Conservation (phyloP, 2,888 invertebrate species). For the Philopedon plagiatum region DNA sequence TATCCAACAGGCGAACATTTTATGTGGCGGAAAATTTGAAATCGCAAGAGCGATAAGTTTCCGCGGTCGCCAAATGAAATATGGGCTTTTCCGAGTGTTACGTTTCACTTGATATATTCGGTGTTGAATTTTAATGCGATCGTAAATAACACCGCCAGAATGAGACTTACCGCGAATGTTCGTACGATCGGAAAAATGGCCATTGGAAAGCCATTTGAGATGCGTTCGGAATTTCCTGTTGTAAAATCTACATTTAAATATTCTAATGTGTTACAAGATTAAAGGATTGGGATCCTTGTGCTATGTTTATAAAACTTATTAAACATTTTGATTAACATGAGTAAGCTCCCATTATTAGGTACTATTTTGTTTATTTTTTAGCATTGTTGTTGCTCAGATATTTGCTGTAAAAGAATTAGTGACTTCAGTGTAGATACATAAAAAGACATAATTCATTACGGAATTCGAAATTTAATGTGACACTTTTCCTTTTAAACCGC, state of each 20-base stretch:
- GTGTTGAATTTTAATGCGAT: conserved; percentile 48
- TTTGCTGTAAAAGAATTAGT: too few species aligned
- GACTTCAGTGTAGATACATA: too few species aligned
- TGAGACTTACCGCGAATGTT: conserved; percentile 15
- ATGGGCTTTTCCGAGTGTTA: conserved; percentile 50
- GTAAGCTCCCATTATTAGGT: too few species aligned
- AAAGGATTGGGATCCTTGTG: too few species aligned
- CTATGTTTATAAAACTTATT: too few species aligned
- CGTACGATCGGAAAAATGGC: conserved; percentile 1
- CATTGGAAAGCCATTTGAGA: conserved; percentile 9
- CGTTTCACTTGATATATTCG: conserved; percentile 50
- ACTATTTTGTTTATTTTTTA: too few species aligned
- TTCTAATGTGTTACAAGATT: too few species aligned
- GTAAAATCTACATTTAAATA: neutral
- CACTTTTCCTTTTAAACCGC: too few species aligned
- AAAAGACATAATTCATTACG: too few species aligned
- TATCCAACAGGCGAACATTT: conserved; percentile 49
- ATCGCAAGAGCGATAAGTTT: conserved; percentile 61
- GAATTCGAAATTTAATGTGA: too few species aligned
- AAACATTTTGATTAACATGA: too few species aligned
- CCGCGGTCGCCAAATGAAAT: conserved; percentile 58
- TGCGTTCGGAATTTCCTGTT: conserved; percentile 1
- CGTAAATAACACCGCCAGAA: conserved; percentile 21
- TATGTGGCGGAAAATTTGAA: conserved; percentile 67
- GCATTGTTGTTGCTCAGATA: too few species aligned